Evolutionary conservation across 1,140 invertebrate genomes (phyloP).

Genomic region (Drosophila seguyi): DNA sequence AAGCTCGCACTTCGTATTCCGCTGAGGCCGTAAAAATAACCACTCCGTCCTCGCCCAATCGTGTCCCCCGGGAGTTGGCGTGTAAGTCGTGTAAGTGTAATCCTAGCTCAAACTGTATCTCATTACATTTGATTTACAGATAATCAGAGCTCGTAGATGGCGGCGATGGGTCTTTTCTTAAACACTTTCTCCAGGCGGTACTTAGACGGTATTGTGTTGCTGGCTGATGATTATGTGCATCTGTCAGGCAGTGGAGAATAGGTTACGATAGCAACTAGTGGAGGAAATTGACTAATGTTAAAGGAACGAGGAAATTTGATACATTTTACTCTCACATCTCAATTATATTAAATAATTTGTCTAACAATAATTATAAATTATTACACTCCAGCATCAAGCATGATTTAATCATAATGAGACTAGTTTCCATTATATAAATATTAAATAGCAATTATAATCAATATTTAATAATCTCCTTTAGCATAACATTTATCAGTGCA

Average conservation of each 20-base stretch:
- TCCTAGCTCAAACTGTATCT: constrained; percentile 54
- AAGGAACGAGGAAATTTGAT: neutral
- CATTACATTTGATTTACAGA: constrained; percentile 72
- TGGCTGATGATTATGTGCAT: constrained; percentile 2
- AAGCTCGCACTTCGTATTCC: constrained; percentile 40
- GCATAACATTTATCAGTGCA: neutral
- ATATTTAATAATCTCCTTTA: neutral
- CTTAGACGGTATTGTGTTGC: constrained; percentile 4
- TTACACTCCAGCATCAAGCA: too few species aligned
- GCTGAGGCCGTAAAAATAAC: constrained; percentile 54
- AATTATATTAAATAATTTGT: neutral
- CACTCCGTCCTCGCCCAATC: neutral
- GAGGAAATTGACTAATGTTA: too few species aligned
- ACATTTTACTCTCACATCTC: neutral
- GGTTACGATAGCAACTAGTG: neutral
- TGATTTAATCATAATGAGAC: neutral
- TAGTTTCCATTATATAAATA: neutral
- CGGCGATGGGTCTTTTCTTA: constrained; percentile 26
- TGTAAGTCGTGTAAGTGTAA: constrained; percentile 54
- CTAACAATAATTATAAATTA: neutral
- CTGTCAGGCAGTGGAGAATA: neutral
- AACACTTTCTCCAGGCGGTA: constrained; percentile 43
- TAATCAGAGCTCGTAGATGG: constrained; percentile 42
- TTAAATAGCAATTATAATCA: too few species aligned
- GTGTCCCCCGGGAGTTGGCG: constrained; percentile 12